Evolutionary conservation across 2,797 vertebrate genomes (phyloP).

Genomic region (Acanthurus leucopareius): DNA sequence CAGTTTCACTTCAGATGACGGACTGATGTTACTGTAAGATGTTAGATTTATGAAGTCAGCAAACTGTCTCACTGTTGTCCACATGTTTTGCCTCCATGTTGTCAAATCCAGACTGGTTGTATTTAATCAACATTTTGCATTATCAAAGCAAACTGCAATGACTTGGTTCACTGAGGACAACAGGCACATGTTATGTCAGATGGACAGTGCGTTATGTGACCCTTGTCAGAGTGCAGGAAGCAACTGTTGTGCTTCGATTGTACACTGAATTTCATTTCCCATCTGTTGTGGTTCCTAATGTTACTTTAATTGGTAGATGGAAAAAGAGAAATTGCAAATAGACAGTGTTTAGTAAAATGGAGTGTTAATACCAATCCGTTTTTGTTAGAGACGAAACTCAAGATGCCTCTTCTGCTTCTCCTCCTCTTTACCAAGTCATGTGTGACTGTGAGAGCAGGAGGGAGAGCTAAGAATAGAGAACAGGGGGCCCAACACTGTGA

Average conservation of each 20-base stretch:
- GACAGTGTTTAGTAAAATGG: background rate
- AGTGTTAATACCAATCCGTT: constrained; percentile 10
- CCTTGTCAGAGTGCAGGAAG: background rate
- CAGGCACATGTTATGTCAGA: background rate
- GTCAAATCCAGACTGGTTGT: background rate
- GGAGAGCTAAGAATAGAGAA: constrained; percentile 79
- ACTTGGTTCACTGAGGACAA: background rate
- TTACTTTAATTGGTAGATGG: background rate
- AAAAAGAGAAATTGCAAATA: background rate
- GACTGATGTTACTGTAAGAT: background rate
- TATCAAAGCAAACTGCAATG: background rate
- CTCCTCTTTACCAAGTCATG: constrained; percentile 66
- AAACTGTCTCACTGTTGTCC: background rate
- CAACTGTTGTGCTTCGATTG: background rate
- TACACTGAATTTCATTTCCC: background rate
- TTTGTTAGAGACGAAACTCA: constrained; percentile 33
- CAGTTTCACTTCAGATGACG: background rate
- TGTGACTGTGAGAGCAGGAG: constrained; percentile 77
- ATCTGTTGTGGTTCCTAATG: background rate
- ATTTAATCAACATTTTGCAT: background rate
- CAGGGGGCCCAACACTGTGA: constrained; percentile 64
- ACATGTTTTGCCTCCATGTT: no score
- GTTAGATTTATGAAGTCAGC: constrained; percentile 3
- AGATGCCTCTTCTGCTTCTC: constrained; percentile 55
- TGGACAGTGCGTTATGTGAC: background rate